Evolutionary conservation across 2,113 vertebrate species (phyloP).

Genomic region (Oxygymnocypris stewartii): DNA sequence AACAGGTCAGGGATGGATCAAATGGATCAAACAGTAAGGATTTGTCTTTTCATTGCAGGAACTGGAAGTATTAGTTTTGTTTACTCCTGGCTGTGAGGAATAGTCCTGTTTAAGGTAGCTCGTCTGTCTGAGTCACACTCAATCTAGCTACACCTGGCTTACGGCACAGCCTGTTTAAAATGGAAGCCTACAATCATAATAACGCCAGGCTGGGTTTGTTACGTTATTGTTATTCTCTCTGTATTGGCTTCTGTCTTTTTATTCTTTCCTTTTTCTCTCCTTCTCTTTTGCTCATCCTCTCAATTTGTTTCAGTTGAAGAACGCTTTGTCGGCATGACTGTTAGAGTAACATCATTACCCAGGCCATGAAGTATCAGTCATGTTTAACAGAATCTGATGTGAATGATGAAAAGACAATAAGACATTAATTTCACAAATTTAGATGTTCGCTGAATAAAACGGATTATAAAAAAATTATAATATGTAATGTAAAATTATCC

Average conservation of each 20-base stretch:
- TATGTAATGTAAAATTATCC: conserved; percentile 22
- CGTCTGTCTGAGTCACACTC: conserved; percentile 71
- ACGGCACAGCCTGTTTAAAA: conserved; percentile 62
- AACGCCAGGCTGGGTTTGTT: conserved; percentile 59
- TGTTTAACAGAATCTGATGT: conserved; percentile 31
- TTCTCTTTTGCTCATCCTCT: conserved; percentile 1
- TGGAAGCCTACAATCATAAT: conserved; percentile 59
- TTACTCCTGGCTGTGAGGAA: conserved; percentile 65
- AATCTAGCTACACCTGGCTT: conserved; percentile 53
- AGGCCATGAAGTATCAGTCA: conserved; percentile 24
- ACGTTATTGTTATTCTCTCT: conserved; percentile 54
- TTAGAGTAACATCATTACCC: conserved; percentile 40
- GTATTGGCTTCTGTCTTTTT: conserved; percentile 31
- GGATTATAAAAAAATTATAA: conserved; percentile 42
- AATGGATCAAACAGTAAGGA: conserved; percentile 7
- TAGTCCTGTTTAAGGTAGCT: conserved; percentile 67
- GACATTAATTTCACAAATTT: conserved; percentile 32
- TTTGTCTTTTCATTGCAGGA: conserved; percentile 28
- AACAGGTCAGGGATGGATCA: background rate
- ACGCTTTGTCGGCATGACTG: conserved; percentile 13
- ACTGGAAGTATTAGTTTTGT: conserved; percentile 64
- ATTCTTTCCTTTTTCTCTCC: conserved; percentile 12
- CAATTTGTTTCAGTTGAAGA: conserved; percentile 20
- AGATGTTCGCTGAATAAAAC: conserved; percentile 34
- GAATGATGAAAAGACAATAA: conserved; percentile 42